Base-by-base conservation (phyloP, 1,140 invertebrate species). In the Drosophila simulans region DNA sequence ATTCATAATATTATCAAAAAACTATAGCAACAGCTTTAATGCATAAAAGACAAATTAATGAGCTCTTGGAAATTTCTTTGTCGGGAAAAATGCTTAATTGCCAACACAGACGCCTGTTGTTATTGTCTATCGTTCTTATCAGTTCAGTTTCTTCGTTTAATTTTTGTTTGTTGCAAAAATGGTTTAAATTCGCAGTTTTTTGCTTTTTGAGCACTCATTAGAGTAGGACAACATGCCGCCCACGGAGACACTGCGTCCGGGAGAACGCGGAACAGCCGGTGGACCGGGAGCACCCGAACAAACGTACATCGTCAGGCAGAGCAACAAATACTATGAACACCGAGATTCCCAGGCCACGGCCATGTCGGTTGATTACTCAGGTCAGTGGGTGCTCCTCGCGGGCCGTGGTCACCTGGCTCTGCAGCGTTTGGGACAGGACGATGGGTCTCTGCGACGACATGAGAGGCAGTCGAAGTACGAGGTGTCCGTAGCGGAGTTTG, bases 381-480 rank as follows among this genome's bases (percentile, higher is more conserved):
- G 97, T 4, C 95, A 95, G 76, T 96, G 95, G 93, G 96, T 97
- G 31, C 93, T 98, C 56, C 93, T 98, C 66, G 97, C 97, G 43
- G 97, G 97, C 1, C 95, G 92, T 5, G 79, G 91, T 1, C 76
- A 95, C 92, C 94, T 98, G 48, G 97, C 97, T 4, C 94, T 99
- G 15, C 96, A 98, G 89, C 94, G 93, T 53, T 78, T 95, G 40
- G 94, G 95, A n/a, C 95, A 96, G 73, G 94, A 96, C 22, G 94
- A 94, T 13, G 95, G 97, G 42, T 94, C 95, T 5, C 92, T 98
- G 0, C 95, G 95, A 58, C 97, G 97, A 79, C 96, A 97, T 88
- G 95, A 96, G 11, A 93, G 97, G 46, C 96, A 98, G 78, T 98
- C 97, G 82, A 99, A 99, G 94, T 98, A 97, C 93, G 98, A 98